Percentiles rank a stretch among this genome's conserved stretches.
phyloP scores from a whole-genome alignment of 2,797 vertebrate genomes.

The Salarias fasciatus region DNA sequence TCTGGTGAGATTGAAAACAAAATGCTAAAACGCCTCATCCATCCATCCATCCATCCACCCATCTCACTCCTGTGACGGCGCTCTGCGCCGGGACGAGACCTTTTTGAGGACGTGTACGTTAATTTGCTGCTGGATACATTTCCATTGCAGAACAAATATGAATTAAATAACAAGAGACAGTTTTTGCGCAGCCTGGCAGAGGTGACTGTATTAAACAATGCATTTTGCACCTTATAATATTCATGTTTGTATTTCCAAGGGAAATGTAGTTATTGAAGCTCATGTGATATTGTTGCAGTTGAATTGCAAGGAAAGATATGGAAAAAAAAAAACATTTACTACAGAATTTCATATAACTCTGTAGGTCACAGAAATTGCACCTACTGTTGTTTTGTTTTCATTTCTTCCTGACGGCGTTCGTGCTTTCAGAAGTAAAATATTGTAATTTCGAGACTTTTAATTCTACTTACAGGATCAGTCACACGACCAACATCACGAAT shows the following conservation, averaged over 20 bases:
- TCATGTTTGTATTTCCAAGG: constrained; percentile 89
- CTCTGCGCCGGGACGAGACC: constrained; percentile 37
- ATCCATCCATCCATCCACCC: constrained; percentile 16
- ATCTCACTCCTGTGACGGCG: neutral
- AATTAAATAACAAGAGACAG: constrained; percentile 69
- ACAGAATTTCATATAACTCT: constrained; percentile 70
- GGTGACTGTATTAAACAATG: constrained; percentile 76
- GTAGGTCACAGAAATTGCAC: constrained; percentile 61
- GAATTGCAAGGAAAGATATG: constrained; percentile 89
- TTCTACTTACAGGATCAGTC: constrained; percentile 56
- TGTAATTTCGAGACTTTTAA: constrained; percentile 64
- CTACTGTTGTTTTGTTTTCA: constrained; percentile 52
- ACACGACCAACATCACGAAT: constrained; percentile 53
- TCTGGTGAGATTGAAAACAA: constrained; percentile 53
- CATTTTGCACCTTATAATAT: constrained; percentile 86
- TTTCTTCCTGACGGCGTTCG: constrained; percentile 44
- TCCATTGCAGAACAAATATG: constrained; percentile 78
- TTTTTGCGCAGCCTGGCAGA: constrained; percentile 59
- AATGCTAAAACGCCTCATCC: constrained; percentile 21
- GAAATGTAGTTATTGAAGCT: constrained; percentile 86
- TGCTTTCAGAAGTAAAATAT: constrained; percentile 46
- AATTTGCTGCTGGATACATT: constrained; percentile 74
- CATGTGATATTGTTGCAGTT: constrained; percentile 89
- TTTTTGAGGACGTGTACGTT: constrained; percentile 42
- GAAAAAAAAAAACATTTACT: constrained; percentile 80